Evolutionary conservation across 2,888 invertebrate genomes (phyloP).

Genomic region (Rotaria sp.): DNA sequence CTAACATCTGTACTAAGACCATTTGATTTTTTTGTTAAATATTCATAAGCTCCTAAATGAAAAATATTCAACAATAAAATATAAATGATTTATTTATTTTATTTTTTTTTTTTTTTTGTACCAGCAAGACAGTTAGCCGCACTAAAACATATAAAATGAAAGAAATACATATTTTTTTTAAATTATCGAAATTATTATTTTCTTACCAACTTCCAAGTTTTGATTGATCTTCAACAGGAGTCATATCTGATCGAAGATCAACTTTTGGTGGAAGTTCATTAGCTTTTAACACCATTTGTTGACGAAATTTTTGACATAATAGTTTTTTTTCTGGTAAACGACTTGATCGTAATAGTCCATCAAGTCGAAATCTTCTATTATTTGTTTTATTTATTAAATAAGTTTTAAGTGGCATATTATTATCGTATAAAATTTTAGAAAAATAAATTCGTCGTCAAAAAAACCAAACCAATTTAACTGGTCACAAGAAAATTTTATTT

Average conservation of each 20-base stretch:
- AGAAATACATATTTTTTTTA: not conserved
- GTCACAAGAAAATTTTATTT: too few relatives aligned
- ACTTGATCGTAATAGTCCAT: not conserved
- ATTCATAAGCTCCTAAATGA: not conserved
- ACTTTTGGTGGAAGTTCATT: not conserved
- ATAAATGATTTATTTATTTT: too few relatives aligned
- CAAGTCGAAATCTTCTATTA: not conserved
- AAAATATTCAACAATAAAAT: not conserved
- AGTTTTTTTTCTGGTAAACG: not conserved
- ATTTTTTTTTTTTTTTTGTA: not conserved
- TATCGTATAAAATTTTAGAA: too few relatives aligned
- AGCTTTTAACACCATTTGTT: too few relatives aligned
- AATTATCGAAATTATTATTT: not conserved
- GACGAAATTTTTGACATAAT: not conserved
- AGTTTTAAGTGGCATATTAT: not conserved
- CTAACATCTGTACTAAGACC: not conserved
- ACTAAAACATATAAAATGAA: not conserved
- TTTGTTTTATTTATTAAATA: not conserved
- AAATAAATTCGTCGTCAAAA: too few relatives aligned
- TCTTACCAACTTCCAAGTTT: not conserved
- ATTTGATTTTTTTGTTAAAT: not conserved
- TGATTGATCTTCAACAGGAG: not conserved
- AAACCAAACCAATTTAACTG: too few relatives aligned
- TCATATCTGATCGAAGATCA: not conserved
- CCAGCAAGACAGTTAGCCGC: not conserved